A percentile compares a stretch with the other conserved stretches of the same genome.
These are phyloP conservation scores for Gallinago jamesoni DNA, from an alignment of 2,113 vertebrate genomes.

Conservation along the genomic window DNA sequence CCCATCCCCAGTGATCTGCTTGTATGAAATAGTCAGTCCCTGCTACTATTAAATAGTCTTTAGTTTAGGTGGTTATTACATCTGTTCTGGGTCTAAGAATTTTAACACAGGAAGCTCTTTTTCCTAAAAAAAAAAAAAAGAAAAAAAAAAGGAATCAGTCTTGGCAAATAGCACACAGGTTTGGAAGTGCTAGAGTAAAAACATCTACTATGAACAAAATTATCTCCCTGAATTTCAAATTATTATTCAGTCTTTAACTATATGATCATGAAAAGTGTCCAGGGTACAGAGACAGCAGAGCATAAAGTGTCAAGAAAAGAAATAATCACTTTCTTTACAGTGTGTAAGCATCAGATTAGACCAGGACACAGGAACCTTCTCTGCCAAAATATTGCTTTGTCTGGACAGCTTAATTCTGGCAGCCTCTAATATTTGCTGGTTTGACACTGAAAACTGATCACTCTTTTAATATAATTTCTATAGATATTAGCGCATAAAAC, in stretches of 20 bases:
- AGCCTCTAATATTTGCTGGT: not conserved
- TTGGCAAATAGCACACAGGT: not conserved
- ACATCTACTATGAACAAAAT: not conserved
- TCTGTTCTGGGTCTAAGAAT: not conserved
- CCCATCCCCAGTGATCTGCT: not conserved
- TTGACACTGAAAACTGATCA: not conserved
- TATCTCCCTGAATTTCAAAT: not conserved
- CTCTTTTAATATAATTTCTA: not conserved
- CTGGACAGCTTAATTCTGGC: not conserved
- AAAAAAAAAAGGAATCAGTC: not conserved
- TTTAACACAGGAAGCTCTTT: not conserved
- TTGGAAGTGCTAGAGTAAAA: not conserved
- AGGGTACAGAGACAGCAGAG: not conserved
- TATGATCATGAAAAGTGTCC: not conserved
- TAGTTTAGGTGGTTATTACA: not conserved
- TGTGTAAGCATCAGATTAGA: not conserved
- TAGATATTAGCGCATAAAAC: not conserved
- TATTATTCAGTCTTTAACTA: not conserved
- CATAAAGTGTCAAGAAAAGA: not conserved
- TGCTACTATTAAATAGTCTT: not conserved
- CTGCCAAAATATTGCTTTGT: not conserved
- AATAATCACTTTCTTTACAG: not conserved
- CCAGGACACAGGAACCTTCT: not conserved
- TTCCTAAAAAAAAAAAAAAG: not conserved
- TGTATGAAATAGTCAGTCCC: not conserved